phyloP scores from a whole-genome alignment of 2,888 invertebrate species.

The Siphlonurus alternatus region DNA sequence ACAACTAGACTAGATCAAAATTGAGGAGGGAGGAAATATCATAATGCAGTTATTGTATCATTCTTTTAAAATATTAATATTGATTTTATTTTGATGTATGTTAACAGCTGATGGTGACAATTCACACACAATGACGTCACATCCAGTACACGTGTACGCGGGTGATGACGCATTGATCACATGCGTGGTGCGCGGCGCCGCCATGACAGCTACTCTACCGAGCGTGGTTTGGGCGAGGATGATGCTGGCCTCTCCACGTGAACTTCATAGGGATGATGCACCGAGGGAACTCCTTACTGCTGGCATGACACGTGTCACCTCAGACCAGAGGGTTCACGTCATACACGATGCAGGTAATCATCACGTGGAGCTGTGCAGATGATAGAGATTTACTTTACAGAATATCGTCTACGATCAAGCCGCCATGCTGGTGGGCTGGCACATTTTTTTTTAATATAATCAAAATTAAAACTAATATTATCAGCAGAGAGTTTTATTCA shows the following conservation, averaged over 20 bases:
- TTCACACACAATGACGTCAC: constrained; percentile 26
- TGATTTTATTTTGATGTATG: constrained; percentile 3
- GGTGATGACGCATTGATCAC: constrained; percentile 67
- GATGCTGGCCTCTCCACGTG: constrained; percentile 41
- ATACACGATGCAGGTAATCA: constrained; percentile 59
- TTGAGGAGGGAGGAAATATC: too few relatives aligned
- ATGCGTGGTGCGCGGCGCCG: constrained; percentile 56
- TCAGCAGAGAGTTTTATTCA: too few relatives aligned
- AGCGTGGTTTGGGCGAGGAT: constrained; percentile 64
- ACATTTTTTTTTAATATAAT: too few relatives aligned
- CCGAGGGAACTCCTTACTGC: constrained; percentile 44
- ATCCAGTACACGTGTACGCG: constrained; percentile 39
- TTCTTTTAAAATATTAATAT: not conserved
- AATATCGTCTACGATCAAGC: not conserved
- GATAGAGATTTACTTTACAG: not conserved
- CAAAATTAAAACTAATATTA: too few relatives aligned
- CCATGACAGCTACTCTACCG: constrained; percentile 29
- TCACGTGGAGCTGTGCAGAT: not conserved
- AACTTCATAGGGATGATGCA: constrained; percentile 25
- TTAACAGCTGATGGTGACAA: not conserved
- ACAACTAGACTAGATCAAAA: too few relatives aligned
- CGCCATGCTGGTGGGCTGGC: too few relatives aligned
- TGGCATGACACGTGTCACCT: constrained; percentile 53
- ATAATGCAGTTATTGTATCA: too few relatives aligned
- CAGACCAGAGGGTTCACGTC: constrained; percentile 52